Percentiles rank a stretch among this genome's conserved stretches.
These are phyloP conservation scores for Python bivittatus DNA, from an alignment of 2,113 vertebrate genomes.

Conservation along the genomic window DNA sequence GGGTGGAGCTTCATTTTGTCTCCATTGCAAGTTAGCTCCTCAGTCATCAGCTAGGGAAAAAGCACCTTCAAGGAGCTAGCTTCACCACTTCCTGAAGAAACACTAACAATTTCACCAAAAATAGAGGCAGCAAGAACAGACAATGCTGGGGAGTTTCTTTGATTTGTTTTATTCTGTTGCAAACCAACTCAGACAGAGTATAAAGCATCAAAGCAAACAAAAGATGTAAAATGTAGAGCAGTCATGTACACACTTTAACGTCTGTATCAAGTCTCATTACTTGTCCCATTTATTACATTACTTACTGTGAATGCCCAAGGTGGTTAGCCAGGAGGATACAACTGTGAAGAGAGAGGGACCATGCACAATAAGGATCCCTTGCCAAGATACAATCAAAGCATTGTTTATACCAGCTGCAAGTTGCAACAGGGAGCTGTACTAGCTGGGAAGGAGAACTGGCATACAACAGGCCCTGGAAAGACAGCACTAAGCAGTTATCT, in stretches of 20 bases:
- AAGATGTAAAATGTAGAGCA: background rate
- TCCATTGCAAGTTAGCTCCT: background rate
- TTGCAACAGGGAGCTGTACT: slow-evolving; percentile 73
- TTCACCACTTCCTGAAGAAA: background rate
- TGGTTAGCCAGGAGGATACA: slow-evolving; percentile 53
- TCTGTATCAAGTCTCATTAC: background rate
- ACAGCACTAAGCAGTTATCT: background rate
- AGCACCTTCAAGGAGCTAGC: background rate
- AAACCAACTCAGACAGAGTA: background rate
- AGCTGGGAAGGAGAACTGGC: slow-evolving; percentile 68
- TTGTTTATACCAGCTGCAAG: slow-evolving; percentile 64
- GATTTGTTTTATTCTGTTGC: background rate
- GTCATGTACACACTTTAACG: background rate
- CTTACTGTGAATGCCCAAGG: slow-evolving; percentile 15
- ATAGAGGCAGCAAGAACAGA: background rate
- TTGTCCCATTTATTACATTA: background rate
- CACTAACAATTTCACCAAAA: background rate
- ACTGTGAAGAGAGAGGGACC: slow-evolving; percentile 46
- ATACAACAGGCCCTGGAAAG: slow-evolving; percentile 71
- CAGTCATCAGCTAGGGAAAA: background rate
- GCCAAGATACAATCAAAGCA: slow-evolving; percentile 79
- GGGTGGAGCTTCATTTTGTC: background rate
- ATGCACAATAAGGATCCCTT: slow-evolving; percentile 78
- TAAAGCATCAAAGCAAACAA: background rate
- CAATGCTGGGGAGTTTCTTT: background rate